Evolutionary conservation across 2,888 invertebrate genomes (phyloP), one percentile per base, ranked within the genome.

Genomic region (Drosophila lutescens): DNA sequence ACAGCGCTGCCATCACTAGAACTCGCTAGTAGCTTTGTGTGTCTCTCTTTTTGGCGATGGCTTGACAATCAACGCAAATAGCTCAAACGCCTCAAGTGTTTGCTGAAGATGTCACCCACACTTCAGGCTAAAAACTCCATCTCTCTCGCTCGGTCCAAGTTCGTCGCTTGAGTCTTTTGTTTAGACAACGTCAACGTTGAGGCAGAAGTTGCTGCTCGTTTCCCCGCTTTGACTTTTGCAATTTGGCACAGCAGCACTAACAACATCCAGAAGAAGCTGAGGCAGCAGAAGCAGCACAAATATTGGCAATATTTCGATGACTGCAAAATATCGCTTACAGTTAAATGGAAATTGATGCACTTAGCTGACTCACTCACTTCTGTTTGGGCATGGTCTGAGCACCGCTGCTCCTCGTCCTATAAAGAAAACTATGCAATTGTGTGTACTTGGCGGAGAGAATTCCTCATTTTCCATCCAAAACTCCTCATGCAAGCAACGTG

Each of bases 51-150:
- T 56, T 50, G 74, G 65, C 69, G 57, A 76, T 79, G 81, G 70
- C 73, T 74, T 78, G 83, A 86, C 89, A 86, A 86, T 86, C 86
- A 86, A 86, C 78, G 86, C 86, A 86, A 86, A 86, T 86, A 86
- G 88, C 89, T 86, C 86, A 89, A 86, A 86, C 80, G 88, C 89
- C 86, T 89, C 88, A 82, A 86, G 86, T 87, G 89, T 86, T 89
- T 86, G 86, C 84, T 83, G 88, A 86, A 86, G 86, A 86, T 89
- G 86, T 89, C 89, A 89, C 86, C 89, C 86, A 86, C 86, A 89
- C 86, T 88, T 86, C 84, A 82, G 74, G 66, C 67, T 56, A 34
- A 41, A 41, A 32, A 41, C 62, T 63, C 38, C 41, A 51, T 49
- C 68, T 43, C 66, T 12, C 41, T 20, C 47, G 32, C 69, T 44